Conservation (phyloP, 2,113 vertebrate genomes). For the Ctenomys sociabilis region DNA sequence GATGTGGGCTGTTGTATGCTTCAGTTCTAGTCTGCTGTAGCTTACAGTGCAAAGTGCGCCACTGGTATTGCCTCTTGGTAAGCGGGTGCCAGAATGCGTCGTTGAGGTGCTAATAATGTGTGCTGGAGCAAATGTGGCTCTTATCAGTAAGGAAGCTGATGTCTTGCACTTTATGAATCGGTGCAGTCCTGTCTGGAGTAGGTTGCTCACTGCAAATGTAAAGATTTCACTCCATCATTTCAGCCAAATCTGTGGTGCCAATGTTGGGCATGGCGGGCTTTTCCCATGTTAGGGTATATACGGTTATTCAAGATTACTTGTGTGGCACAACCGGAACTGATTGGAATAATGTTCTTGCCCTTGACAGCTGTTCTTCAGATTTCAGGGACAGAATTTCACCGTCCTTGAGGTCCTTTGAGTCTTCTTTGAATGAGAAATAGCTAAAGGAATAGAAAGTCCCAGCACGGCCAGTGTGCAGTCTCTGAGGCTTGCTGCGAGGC, state of each 20-base stretch:
- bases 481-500: background rate
- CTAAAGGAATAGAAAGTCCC: background rate
- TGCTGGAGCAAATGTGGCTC: background rate
- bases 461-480: background rate
- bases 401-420: background rate
- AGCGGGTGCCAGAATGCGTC: background rate
- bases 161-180: background rate
- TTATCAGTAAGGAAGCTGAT: background rate
- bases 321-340: background rate
- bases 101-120: background rate
- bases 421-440: background rate
- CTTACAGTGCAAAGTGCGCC: background rate
- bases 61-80: background rate
- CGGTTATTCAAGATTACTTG: background rate
- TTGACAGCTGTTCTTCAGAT: background rate
- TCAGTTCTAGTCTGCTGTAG: background rate
- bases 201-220: background rate
- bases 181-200: background rate
- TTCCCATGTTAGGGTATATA: background rate
- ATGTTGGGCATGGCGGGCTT: background rate
- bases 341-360: background rate
- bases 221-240: too few species aligned
- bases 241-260: background rate
- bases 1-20: background rate
- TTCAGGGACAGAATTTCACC: background rate